Base-by-base conservation (phyloP, 2,888 invertebrate genomes). In the Apamea monoglypha region DNA sequence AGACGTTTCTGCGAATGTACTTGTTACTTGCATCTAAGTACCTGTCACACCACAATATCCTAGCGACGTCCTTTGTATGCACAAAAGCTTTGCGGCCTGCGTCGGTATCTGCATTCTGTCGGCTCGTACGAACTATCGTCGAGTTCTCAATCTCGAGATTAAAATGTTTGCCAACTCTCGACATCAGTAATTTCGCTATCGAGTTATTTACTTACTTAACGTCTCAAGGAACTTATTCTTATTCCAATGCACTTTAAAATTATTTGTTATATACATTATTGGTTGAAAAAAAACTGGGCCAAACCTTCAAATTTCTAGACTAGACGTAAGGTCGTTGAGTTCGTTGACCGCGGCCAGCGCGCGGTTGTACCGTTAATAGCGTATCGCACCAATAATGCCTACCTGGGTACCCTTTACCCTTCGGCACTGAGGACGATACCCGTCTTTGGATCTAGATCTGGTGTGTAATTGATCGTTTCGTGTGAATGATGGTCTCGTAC, bases 221-320 rank as follows among this genome's bases (percentile, higher is more conserved):
- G 59, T 74, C 66, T 74, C 40, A 67, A 81, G n/a, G n/a, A 78
- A 80, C 36, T 56, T 40, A 36, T 75, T 61, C 36, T 61, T 53
- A 25, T 70, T 68, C 12, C 32, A 66, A 50, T 68, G 3, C 66
- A 40, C 59, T 66, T 75, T 56, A 29, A 12, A 73, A 80, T 63
- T 12, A n/a, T 61, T 66, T 73, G 29, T 64, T 68, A 67, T 59
- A 74, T 72, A 53, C 61, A 78, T 75, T 67, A 76, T 40, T 68
- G 32, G 66, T 36, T 10, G 74, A 82, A 89, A 90, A 92, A 80
- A 92, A 96, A 94, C 91, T 96, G 91, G 96, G 94, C 87, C 94
- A 93, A 92, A 94, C 94, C 95, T 92, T 95, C 94, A 93, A 95
- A 95, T 94, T 94, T 95, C 93, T 96, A 95, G 95, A 94, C 94